Base-by-base conservation (phyloP, 2,888 invertebrate genomes). In the Tricholauxania praeusta region DNA sequence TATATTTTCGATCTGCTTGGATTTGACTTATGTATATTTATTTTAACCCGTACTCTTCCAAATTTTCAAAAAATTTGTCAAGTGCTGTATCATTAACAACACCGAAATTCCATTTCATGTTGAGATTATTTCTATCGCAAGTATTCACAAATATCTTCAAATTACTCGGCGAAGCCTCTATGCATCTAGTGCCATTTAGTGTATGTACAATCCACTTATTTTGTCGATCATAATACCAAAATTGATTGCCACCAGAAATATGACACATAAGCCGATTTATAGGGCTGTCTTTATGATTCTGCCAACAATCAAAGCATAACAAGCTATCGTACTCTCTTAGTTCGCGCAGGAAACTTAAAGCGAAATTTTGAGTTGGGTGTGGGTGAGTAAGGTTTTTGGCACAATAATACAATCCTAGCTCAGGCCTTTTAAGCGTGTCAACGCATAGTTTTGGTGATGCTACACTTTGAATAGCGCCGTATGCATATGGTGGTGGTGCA, bases 201-300 rank as follows among this genome's bases (percentile, higher is more conserved):
- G 86, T 86, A 28, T 86, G 85, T 17, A 78, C 78, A 0, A 87
- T 73, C 79, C 83, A 80, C 51, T 82, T 80, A 7, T 76, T 88
- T 79, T 92, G 92, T 79, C 89, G 84, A 78, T 94, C 91, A 84
- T 96, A 98, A 80, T 91, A 91, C 95, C 97, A 98, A 79, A 94
- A 90, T 87, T 99, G 98, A 88, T 99, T 98, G 3, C 98, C 98
- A 75, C 94, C 93, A 83, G 94, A 93, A 0, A 96, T 94, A 83
- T 99, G 98, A 79, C 98, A 99, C 0, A 95, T 93, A 0, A 96
- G 91, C 1, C 1, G 1, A 28, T 3, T 0, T 90, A 88, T 76
- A 10, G 70, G 1, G 97, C 93, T 84, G 28, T 28, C 4, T 28
- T 28, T 28, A 4, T 28, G 28, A 3, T 28, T 4, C 28, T 4